These are phyloP conservation scores for Cyprinodon tularosa DNA, from an alignment of 2,113 vertebrate genomes.

Conservation along the genomic window DNA sequence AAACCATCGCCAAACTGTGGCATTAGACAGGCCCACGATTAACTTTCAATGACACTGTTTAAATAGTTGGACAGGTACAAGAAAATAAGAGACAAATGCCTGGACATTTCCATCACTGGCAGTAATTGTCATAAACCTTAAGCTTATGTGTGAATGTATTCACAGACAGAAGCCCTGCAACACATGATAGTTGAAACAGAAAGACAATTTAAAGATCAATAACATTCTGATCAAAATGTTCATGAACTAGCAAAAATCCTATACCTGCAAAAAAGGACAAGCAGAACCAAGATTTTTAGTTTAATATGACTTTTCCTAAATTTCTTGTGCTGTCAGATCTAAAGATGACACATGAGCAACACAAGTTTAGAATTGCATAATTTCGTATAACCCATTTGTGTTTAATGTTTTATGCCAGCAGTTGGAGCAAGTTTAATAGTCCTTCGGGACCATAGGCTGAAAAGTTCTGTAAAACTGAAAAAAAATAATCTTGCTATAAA, in stretches of 20 bases:
- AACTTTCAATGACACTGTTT: constrained; percentile 57
- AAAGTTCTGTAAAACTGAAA: neutral
- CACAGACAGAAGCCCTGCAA: constrained; percentile 6
- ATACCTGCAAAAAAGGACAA: neutral
- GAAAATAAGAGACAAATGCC: constrained; percentile 6
- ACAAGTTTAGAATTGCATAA: neutral
- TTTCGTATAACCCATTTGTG: neutral
- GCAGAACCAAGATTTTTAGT: neutral
- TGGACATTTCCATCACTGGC: constrained; percentile 29
- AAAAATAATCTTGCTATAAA: neutral
- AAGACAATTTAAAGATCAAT: constrained; percentile 3
- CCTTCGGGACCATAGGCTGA: neutral
- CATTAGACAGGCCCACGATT: constrained; percentile 37
- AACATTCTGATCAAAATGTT: constrained; percentile 8
- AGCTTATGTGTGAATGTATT: constrained; percentile 1
- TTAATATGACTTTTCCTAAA: neutral
- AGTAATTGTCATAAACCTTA: constrained; percentile 18
- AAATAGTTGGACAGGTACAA: constrained; percentile 26
- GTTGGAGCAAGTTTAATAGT: neutral
- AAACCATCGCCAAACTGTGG: constrained; percentile 27
- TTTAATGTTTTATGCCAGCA: neutral
- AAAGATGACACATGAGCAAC: neutral
- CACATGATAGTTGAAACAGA: constrained; percentile 17
- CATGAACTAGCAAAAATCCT: neutral
- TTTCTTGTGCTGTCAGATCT: neutral